phyloP scores from a whole-genome alignment of 2,797 vertebrate species.

The Pseudochromis fuscus region DNA sequence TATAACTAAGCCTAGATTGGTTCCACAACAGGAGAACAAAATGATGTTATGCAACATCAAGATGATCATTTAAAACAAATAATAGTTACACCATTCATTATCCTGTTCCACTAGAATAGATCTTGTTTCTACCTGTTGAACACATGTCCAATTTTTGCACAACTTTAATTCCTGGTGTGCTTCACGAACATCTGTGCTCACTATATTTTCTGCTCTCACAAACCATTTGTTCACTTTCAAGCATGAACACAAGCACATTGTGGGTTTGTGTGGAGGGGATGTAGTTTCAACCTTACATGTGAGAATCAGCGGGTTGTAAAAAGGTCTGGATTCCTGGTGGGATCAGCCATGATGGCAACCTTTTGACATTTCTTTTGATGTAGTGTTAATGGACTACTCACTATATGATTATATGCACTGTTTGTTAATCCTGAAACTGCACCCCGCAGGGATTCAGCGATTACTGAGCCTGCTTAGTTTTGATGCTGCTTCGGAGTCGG shows the following conservation, averaged over 20 bases:
- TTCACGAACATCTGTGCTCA: not conserved
- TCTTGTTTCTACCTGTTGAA: not conserved
- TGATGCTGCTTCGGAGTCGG: constrained; percentile 10
- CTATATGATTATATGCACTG: not conserved
- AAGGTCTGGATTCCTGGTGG: not conserved
- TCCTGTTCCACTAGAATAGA: not conserved
- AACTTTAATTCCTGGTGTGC: not conserved
- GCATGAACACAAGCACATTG: not conserved
- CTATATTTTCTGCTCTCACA: too few species aligned
- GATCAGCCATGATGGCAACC: not conserved
- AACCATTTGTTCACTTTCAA: not conserved
- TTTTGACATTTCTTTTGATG: constrained; percentile 1
- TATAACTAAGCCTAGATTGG: not conserved
- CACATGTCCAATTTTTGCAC: not conserved
- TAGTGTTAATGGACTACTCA: not conserved
- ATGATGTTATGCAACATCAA: not conserved
- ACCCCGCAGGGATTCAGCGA: not conserved
- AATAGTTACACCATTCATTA: not conserved
- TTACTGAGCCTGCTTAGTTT: not conserved
- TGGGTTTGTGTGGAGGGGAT: not conserved
- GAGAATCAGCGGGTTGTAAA: not conserved
- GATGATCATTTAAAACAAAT: constrained; percentile 24
- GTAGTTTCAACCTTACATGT: not conserved
- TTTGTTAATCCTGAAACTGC: not conserved
- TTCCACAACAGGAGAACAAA: not conserved